Evolutionary conservation across 2,888 invertebrate genomes (phyloP), one percentile per base, ranked within the genome.

Genomic region (Cyrtodaria siliqua): DNA sequence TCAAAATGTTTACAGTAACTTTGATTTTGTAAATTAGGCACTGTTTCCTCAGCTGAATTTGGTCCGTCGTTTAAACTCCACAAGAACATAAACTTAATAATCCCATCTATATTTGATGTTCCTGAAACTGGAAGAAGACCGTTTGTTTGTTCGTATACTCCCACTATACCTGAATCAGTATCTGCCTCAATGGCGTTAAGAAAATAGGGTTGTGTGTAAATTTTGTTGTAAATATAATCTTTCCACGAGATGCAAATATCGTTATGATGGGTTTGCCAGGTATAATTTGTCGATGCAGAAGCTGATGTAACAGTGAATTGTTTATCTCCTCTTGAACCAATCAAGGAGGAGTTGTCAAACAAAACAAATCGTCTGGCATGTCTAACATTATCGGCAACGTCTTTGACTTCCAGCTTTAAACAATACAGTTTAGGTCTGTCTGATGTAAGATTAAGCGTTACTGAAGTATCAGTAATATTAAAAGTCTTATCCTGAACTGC

Each of bases 221-320:
- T 50, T 24, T 59, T 50, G 57, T 83, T 85, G 49, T 70, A 69
- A 57, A 76, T 83, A 8, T 71, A 40, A 1, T 76, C 68, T 27
- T 23, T 69, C 83, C 83, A 85, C 26, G 50, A 38, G 1, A 76
- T 50, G 47, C 83, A 84, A 14, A 85, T 47, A 0, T 40, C 49
- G 2, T 61, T 59, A 47, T 77, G 71, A 12, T 81, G 70, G 14
- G 75, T 75, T 71, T 85, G 85, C 85, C 85, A 85, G 9, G 40
- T 67, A 24, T 50, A 69, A 23, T 69, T 59, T 6, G 81, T 72
- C 20, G 33, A 38, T 18, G 9, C 14, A 20, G 71, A 56, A 33
- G 81, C 78, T 40, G 84, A 72, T 9, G 42, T 47, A 2, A 82
- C 61, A 14, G 20, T 12, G 12, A 82, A 62, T 3, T 52, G 53